Conservation (phyloP, 1,140 invertebrate genomes). For the Zaprionus ghesquierei region DNA sequence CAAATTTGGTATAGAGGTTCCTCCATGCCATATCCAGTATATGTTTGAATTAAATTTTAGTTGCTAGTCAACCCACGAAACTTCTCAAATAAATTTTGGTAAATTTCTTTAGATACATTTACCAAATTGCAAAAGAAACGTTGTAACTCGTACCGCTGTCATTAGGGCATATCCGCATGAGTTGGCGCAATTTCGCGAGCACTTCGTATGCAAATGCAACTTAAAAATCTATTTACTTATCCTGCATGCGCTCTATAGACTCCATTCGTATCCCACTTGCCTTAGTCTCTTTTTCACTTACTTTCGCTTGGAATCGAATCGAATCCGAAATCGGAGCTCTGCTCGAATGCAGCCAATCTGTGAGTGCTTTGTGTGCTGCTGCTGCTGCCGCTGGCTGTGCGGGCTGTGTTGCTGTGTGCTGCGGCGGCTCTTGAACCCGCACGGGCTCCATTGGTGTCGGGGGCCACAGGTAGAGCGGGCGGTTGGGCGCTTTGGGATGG, state of each 20-base stretch:
- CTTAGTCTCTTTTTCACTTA: conserved; percentile 2
- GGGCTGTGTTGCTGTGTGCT: conserved; percentile 15
- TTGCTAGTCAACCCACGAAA: too few species aligned
- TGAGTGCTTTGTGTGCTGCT: conserved; percentile 11
- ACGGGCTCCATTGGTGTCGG: background rate
- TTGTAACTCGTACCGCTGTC: background rate
- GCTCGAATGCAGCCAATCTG: conserved; percentile 36
- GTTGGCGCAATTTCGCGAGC: conserved; percentile 19
- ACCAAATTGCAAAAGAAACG: background rate
- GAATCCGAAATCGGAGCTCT: conserved; percentile 25
- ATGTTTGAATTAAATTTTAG: too few species aligned
- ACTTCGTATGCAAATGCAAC: conserved; percentile 15
- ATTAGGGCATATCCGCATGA: conserved; percentile 17
- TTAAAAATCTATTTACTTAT: conserved; percentile 11
- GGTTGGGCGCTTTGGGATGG: background rate
- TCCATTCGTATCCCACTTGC: background rate
- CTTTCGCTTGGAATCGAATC: background rate
- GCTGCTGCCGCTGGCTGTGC: too few species aligned
- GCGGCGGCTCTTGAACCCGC: conserved; percentile 22
- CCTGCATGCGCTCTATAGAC: background rate
- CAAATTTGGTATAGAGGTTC: background rate
- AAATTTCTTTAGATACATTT: too few species aligned
- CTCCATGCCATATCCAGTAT: background rate
- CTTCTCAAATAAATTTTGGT: too few species aligned
- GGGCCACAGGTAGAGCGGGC: background rate